A percentile compares a stretch with the other conserved stretches of the same genome.
phyloP scores from a whole-genome alignment of 2,113 vertebrate species.

The Rhinichthys klamathensis region DNA sequence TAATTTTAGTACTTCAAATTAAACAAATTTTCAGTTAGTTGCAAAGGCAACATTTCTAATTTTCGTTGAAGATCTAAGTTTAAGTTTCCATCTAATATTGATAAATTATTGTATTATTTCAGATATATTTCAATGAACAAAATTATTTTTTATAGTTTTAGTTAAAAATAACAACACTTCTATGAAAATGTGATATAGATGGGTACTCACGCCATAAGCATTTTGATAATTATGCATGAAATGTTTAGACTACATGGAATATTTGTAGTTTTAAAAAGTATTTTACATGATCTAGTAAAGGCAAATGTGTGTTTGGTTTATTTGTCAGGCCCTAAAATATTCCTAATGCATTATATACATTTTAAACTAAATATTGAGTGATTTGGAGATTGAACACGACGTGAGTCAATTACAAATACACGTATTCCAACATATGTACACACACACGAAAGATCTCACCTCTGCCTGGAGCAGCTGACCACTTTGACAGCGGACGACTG shows the following conservation, averaged over 20 bases:
- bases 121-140: neutral
- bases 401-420: neutral
- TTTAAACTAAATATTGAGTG: no score
- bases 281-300: neutral
- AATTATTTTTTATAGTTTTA: neutral
- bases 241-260: neutral
- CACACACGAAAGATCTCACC: constrained; percentile 73
- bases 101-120: no score
- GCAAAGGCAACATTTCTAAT: no score
- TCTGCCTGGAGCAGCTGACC: constrained; percentile 90
- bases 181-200: neutral
- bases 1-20: no score
- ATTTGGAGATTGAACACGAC: no score
- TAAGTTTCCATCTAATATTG: no score
- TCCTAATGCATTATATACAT: no score
- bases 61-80: no score
- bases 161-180: neutral
- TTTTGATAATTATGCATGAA: neutral
- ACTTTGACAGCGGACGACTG: constrained; percentile 91
- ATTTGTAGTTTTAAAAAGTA: neutral
- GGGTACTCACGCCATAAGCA: neutral
- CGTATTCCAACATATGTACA: constrained; percentile 18
- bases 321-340: neutral
- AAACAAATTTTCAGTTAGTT: no score
- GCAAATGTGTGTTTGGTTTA: neutral